phyloP scores from a whole-genome alignment of 2,888 invertebrate genomes.

The Mimachlamys varia region DNA sequence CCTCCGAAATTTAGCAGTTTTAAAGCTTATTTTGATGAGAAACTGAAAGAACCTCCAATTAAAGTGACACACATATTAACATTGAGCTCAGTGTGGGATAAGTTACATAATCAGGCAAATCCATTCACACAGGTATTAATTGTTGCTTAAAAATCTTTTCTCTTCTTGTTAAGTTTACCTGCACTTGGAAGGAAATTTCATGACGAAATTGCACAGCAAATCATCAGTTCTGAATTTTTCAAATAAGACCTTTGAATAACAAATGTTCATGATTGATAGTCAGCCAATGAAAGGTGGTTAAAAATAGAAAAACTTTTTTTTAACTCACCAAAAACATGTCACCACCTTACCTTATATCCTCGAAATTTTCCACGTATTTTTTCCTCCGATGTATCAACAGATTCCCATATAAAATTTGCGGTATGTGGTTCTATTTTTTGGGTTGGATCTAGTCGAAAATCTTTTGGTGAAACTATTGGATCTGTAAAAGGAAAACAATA shows the following conservation, averaged over 20 bases:
- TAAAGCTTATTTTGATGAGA: conserved; percentile 6
- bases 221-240: too few relatives aligned
- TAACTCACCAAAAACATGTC: background rate
- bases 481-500: conserved; percentile 63
- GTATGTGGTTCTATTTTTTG: conserved; percentile 67
- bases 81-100: background rate
- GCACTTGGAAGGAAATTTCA: too few relatives aligned
- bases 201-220: too few relatives aligned
- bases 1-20: background rate
- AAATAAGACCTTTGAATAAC: too few relatives aligned
- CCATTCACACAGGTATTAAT: background rate
- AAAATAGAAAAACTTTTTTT: too few relatives aligned
- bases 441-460: conserved; percentile 72
- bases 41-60: background rate
- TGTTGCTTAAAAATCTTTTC: too few relatives aligned
- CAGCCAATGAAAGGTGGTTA: too few relatives aligned
- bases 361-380: conserved; percentile 71
- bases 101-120: background rate
- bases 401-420: conserved; percentile 77
- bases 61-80: background rate
- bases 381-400: conserved; percentile 69
- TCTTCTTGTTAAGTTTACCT: too few relatives aligned
- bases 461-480: conserved; percentile 70
- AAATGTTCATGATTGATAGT: too few relatives aligned
- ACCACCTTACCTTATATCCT: conserved; percentile 71